These are phyloP conservation scores for Loripinus fragilis DNA, from an alignment of 2,888 invertebrate species.

Conservation along the genomic window DNA sequence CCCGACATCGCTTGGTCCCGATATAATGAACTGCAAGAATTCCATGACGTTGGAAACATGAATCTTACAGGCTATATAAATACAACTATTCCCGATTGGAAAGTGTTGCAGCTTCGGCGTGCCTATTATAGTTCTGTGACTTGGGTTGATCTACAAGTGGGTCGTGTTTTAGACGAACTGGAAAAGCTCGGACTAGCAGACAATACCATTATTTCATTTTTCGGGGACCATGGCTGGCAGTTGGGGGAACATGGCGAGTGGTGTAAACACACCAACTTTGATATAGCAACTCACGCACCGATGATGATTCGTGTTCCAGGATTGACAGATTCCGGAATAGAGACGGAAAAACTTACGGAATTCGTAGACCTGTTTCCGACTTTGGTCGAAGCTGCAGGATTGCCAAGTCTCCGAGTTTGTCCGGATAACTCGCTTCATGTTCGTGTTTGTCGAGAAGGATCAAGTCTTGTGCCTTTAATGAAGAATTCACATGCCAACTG, in stretches of 20 bases:
- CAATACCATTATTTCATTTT: slow-evolving; percentile 61
- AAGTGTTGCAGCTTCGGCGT: slow-evolving; percentile 43
- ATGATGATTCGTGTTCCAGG: slow-evolving; percentile 67
- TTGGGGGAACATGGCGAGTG: slow-evolving; percentile 70
- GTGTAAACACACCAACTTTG: slow-evolving; percentile 69
- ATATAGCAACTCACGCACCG: slow-evolving; percentile 68
- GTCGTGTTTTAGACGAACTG: slow-evolving; percentile 43
- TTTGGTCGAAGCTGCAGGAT: slow-evolving; percentile 63
- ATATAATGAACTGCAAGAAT: slow-evolving; percentile 58
- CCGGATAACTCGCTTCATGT: slow-evolving; percentile 47
- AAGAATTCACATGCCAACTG: slow-evolving; percentile 6
- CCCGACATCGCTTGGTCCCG: slow-evolving; percentile 63
- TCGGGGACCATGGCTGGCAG: slow-evolving; percentile 66
- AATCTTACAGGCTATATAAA: slow-evolving; percentile 58
- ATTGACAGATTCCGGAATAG: slow-evolving; percentile 53
- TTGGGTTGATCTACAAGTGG: slow-evolving; percentile 51
- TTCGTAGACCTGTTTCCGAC: slow-evolving; percentile 71
- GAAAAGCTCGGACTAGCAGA: slow-evolving; percentile 40
- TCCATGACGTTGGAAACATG: slow-evolving; percentile 55
- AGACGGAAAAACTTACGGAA: slow-evolving; percentile 56
- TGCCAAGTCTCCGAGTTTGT: slow-evolving; percentile 46
- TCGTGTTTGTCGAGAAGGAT: slow-evolving; percentile 59
- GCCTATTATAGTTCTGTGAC: slow-evolving; percentile 59
- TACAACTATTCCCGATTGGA: slow-evolving; percentile 59
- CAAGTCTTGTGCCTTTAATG: slow-evolving; percentile 58